phyloP scores from a whole-genome alignment of 2,113 vertebrate species.

The Chaetorhynchus papuensis region DNA sequence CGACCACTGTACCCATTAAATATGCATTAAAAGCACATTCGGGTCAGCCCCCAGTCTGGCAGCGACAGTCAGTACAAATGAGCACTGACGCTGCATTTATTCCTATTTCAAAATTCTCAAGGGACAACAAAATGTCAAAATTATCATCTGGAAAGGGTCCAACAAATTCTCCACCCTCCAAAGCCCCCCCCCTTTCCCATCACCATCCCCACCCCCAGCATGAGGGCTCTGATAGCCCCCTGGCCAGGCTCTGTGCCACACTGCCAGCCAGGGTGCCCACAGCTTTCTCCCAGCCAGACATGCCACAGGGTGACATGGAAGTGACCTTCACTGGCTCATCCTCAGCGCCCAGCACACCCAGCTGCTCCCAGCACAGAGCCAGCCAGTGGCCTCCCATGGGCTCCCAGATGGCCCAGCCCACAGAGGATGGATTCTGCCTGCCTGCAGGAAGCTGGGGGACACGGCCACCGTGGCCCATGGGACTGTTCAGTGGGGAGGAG shows the following conservation, averaged over 20 bases:
- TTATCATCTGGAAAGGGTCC: not conserved
- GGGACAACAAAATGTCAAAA: not conserved
- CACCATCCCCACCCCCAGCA: not conserved
- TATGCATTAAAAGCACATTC: not conserved
- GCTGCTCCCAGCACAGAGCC: not conserved
- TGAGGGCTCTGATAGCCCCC: not conserved
- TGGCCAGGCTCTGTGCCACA: fast-evolving
- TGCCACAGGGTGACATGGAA: not conserved
- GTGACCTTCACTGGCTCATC: not conserved
- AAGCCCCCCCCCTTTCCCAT: not conserved
- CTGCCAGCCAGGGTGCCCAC: fast-evolving
- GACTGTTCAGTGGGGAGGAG: not conserved
- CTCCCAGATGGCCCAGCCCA: not conserved
- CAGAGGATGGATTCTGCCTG: fast-evolving
- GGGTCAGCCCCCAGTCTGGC: not conserved
- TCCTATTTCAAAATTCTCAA: not conserved
- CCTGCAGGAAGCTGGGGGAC: not conserved
- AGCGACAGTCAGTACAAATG: not conserved
- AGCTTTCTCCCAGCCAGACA: not conserved
- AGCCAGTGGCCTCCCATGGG: fast-evolving
- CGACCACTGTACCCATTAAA: not conserved
- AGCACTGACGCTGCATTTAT: not conserved
- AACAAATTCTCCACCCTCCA: not conserved
- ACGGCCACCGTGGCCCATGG: fast-evolving
- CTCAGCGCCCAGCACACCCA: fast-evolving